Evolutionary conservation across 2,797 vertebrate species (phyloP), one percentile per base, ranked within the genome.

Genomic region (Decapterus maruadsi): DNA sequence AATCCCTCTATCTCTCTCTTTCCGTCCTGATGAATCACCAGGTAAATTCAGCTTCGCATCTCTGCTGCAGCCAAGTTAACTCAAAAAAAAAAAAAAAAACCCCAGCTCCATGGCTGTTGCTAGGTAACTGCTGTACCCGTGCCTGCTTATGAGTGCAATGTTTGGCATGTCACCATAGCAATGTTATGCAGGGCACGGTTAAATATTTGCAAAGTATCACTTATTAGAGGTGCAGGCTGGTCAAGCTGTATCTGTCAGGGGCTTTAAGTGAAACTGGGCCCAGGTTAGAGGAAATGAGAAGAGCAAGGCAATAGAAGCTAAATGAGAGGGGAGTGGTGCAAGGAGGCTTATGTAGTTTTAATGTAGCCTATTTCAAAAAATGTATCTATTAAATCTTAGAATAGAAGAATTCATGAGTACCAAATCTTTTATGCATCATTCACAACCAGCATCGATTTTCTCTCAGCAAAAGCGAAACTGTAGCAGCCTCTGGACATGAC

Each of bases 181-280:
- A 86, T 89, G 82, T 74, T 76, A 72, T 58, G 77, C 56, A 72
- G 79, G 77, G 54, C 64, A 75, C 54, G 66, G 88, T 92, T 90
- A 93, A 93, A 92, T 92, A 92, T 92, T 94, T 92, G 90, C 90
- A 73, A 87, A 80, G 77, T 83, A 85, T 87, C 84, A 85, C 83
- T 84, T 91, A 81, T 90, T 85, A 75, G 80, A 88, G 48, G 62
- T 43, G 26, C 51, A 55, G 73, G 31, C 59, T 58, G 72, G 68
- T 63, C 72, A 77, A 75, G 77, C 65, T 69, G 53, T 59, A 36
- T 78, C 67, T 43, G 38, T 68, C 51, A 14, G 51, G 48, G 43
- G 40, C 61, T 71, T 75, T 17, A 5, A 22, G 58, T 46, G 48
- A 70, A 77, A 58, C 59, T 31, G n/a, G 66, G 43, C 36, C 67